Evolutionary conservation across 2,797 vertebrate genomes (phyloP).

Genomic region (Betta splendens): DNA sequence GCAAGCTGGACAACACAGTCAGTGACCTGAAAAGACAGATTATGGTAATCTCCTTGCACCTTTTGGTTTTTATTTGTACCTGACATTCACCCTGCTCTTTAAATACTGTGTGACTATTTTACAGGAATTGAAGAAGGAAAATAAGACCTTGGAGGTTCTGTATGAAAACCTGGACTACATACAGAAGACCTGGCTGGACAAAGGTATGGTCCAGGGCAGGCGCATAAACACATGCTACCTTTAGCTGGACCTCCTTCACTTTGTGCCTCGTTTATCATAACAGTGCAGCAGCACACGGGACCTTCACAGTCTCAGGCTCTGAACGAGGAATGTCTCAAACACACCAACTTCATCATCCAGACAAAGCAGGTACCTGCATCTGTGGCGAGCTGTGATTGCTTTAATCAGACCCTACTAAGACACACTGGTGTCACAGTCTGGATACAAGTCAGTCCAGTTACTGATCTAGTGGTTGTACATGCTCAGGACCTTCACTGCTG

Average conservation of each 20-base stretch:
- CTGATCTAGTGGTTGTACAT: no score
- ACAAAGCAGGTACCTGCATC: slow-evolving; percentile 45
- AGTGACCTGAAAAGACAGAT: slow-evolving; percentile 24
- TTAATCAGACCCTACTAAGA: no score
- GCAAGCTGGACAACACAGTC: slow-evolving; percentile 39
- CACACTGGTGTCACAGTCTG: no score
- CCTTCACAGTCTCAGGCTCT: slow-evolving; percentile 10
- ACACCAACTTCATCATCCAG: slow-evolving; percentile 5
- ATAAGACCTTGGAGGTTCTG: slow-evolving; percentile 38
- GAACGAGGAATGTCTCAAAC: slow-evolving; percentile 24
- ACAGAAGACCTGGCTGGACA: slow-evolving; percentile 30
- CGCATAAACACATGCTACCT: fast-evolving
- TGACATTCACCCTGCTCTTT: no score
- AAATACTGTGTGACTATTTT: background rate
- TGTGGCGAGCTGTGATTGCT: background rate
- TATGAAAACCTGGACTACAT: slow-evolving; percentile 44
- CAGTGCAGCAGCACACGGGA: slow-evolving; percentile 44
- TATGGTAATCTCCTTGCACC: slow-evolving; percentile 52
- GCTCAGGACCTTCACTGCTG: background rate
- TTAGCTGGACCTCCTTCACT: background rate
- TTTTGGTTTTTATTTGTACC: background rate
- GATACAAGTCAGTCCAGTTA: no score
- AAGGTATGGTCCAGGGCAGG: slow-evolving; percentile 14
- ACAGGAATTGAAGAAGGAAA: slow-evolving; percentile 51
- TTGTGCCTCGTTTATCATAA: background rate